Base-by-base conservation (phyloP, 2,888 invertebrate species). In the Papilio elwesi region DNA sequence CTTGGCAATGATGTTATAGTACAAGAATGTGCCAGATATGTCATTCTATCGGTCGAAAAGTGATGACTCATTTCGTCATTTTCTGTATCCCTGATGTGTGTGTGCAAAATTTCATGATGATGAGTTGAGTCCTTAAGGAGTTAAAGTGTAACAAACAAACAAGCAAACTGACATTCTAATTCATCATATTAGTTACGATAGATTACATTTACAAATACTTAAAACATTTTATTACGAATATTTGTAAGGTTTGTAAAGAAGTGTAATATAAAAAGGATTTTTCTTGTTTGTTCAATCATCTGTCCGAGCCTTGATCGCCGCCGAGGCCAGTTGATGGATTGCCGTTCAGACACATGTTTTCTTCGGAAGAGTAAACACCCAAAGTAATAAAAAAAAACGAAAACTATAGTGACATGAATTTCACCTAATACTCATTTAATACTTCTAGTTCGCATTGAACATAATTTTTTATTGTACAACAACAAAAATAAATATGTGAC, bases 271-370 rank as follows among this genome's bases (percentile, higher is more conserved):
- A 59, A 59, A 59, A 38, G 7, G 59, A 62, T 43, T 59, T 59
- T 59, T 62, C 59, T 62, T 62, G 59, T 62, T 62, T 43, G 43
- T 43, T 62, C 43, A 62, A 62, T 62, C 59, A 62, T 43, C 59
- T 62, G 59, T 62, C 59, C 6, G 59, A 43, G 59, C 43, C 4
- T 10, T 43, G n/a, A 43, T 62, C 59, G 38, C 59, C 59, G 38
- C 43, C 13, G 43, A 62, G 59, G 59, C 59, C 59, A 43, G n/a
- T 59, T 59, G 59, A 59, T 59, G 38, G 59, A 59, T 59, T n/a
- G 38, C 59, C 43, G n/a, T 43, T 43, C 38, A 59, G 59, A 59
- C 59, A 59, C 59, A 59, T 59, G 59, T 59, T 43, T 43, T 43
- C 36, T 59, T 15, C 43, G n/a, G 13, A 38, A 43, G 8, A 59